Base-by-base conservation (phyloP, 1,140 invertebrate species). In the Psilanteris sp. region DNA sequence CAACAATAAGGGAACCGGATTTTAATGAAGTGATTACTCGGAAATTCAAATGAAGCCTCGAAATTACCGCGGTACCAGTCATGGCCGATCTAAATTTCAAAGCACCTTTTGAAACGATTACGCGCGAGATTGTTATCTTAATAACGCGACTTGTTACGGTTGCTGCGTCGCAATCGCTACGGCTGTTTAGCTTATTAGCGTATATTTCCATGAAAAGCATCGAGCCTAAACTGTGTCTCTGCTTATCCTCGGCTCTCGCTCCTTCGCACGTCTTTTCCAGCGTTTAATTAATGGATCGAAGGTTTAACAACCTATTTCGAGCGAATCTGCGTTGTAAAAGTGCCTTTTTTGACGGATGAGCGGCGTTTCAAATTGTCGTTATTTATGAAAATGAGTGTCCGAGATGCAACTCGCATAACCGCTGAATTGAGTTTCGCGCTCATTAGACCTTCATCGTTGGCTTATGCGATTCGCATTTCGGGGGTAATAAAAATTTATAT, bases 311-410 rank as follows among this genome's bases (percentile, higher is more conserved):
- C 54, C 66, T 36, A 46, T 52, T 64, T 62, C 34, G 39, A 59
- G 22, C 43, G 27, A 2, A 43, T 41, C 26, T 2, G 1, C 4
- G 6, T 14, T 6, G 32, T 70, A 70, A 43, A 52, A 68, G 48
- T 44, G n/a, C 41, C 11, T n/a, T 14, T 11, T 15, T 43, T 73
- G 70, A 73, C 34, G 66, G 37, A 71, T 66, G 62, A 64, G 55
- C 34, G 41, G 73, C 82, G 78, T 84, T 74, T 68, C 80, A 79
- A 86, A 86, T 87, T 83, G 75, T 78, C 80, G 81, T 87, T 83
- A 86, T 87, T 87, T 87, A 87, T 87, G 83, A 85, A 87, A 87
- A 87, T 87, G 78, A 78, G 78, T 15, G 11, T n/a, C n/a, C n/a
- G 34, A 70, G 26, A 50, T 10, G 34, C 16, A 50, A 70, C 36